phyloP scores from a whole-genome alignment of 2,113 vertebrate species.

The Paracanthobrama guichenoti region DNA sequence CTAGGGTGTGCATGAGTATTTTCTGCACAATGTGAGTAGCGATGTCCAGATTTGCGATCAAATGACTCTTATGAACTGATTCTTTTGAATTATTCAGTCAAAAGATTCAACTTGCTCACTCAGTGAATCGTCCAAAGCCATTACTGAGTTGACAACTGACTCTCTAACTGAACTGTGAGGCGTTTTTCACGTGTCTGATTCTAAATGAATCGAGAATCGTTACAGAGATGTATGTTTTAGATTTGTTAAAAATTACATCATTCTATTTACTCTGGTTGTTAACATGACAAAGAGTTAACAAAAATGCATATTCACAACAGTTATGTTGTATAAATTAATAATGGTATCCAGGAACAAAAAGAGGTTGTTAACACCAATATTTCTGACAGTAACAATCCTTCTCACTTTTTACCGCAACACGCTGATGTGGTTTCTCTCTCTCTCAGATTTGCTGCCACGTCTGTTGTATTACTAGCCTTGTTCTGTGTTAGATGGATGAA shows the following conservation, averaged over 20 bases:
- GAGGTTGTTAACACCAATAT: background rate
- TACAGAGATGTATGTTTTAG: no score
- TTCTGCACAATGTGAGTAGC: background rate
- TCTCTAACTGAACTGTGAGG: no score
- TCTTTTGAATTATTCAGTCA: background rate
- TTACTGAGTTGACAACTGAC: background rate
- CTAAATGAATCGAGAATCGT: background rate
- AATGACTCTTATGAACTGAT: background rate
- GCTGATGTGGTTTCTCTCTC: conserved; percentile 6
- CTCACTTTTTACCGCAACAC: background rate
- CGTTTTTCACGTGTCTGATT: background rate
- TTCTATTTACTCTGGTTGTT: background rate
- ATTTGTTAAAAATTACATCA: no score
- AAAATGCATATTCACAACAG: background rate
- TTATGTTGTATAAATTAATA: background rate
- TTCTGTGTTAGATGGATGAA: conserved; percentile 32
- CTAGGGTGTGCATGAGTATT: background rate
- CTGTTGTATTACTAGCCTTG: conserved; percentile 21
- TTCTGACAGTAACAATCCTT: background rate
- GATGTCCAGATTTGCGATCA: background rate
- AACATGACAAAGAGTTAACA: background rate
- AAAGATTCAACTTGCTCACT: background rate
- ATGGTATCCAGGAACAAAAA: background rate
- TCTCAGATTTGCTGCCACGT: background rate
- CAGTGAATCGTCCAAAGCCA: background rate